Percentiles rank a stretch among this genome's conserved stretches.
phyloP scores from a whole-genome alignment of 2,797 vertebrate species.

The Centropyge bicolor region DNA sequence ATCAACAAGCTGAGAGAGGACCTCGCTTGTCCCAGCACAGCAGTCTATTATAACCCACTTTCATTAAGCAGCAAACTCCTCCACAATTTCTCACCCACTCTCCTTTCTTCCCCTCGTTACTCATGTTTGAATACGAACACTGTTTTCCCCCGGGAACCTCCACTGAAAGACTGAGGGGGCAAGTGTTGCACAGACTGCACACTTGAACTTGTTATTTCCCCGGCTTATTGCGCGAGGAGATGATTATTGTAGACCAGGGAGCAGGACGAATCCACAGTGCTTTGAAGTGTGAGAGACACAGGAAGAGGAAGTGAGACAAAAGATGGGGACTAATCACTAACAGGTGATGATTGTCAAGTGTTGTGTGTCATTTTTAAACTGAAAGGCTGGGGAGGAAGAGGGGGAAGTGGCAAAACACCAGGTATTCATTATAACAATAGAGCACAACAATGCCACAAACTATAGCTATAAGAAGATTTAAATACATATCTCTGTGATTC shows the following conservation, averaged over 20 bases:
- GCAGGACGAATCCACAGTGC: constrained; percentile 20
- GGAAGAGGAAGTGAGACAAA: constrained; percentile 37
- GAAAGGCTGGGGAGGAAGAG: neutral
- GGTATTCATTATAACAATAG: neutral
- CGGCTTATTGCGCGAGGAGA: constrained; percentile 37
- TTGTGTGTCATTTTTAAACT: constrained; percentile 23
- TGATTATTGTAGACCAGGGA: constrained; percentile 47
- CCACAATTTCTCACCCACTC: constrained; percentile 47
- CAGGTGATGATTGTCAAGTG: constrained; percentile 30
- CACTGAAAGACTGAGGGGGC: constrained; percentile 37
- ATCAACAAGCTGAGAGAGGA: constrained; percentile 59
- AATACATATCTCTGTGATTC: neutral
- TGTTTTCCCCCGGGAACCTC: constrained; percentile 34
- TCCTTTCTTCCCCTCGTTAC: constrained; percentile 44
- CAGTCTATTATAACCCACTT: constrained; percentile 50
- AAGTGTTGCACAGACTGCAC: constrained; percentile 46
- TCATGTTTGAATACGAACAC: constrained; percentile 41
- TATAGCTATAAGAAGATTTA: constrained; percentile 1
- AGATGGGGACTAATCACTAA: constrained; percentile 30
- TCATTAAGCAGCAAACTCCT: constrained; percentile 59
- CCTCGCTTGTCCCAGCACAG: constrained; percentile 46
- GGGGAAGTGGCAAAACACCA: neutral
- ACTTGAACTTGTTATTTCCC: constrained; percentile 71
- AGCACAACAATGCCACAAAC: neutral
- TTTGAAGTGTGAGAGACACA: constrained; percentile 45